Evolutionary conservation across 2,113 vertebrate species (phyloP), one percentile per base, ranked within the genome.

Genomic region (Rhegmatorhina hoffmannsi): DNA sequence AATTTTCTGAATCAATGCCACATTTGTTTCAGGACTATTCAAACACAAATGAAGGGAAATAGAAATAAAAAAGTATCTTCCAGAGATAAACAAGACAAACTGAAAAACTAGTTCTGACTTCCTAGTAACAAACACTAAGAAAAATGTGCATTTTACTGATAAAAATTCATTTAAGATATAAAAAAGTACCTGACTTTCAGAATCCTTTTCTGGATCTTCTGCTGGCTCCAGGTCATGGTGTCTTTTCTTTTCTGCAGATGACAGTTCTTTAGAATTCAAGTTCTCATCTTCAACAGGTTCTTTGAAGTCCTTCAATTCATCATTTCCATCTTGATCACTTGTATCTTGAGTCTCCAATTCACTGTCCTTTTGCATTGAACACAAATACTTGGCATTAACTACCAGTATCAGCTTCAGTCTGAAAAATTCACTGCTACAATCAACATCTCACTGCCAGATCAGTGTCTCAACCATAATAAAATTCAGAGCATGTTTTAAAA

Each of bases 281-380:
- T 92, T 97, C 79, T 98, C 98, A 94, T 97, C 97, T 95, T 98
- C 98, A 96, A 92, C 92, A 96, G 90, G 94, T 88, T 98, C 98
- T 97, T 98, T 98, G 5, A 96, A 97, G 85, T 98, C 98, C 92
- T 98, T 98, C 84, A 98, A 85, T 73, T 98, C 98, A 13, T 98
- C 98, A 91, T 92, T 98, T 95, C 96, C 98, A 49, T 98, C 98
- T 93, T 98, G 98, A 92, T 98, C 98, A 87, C 97, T 98, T 95
- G 96, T 84, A 89, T 98, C 98, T 91, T 98, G 98, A 96, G 95
- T 97, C 94, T 98, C 98, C 96, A 98, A 79, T 84, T 98, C 98
- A 97, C 94, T 87, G 85, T 98, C 98, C 98, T 98, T 98, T 98
- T 88, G 97, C 96, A 95, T 79, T 85, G 76, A 98, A 98, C 97